Evolutionary conservation across 2,797 vertebrate genomes (phyloP), one percentile per base, ranked within the genome.

Genomic region (Danio tinwini): DNA sequence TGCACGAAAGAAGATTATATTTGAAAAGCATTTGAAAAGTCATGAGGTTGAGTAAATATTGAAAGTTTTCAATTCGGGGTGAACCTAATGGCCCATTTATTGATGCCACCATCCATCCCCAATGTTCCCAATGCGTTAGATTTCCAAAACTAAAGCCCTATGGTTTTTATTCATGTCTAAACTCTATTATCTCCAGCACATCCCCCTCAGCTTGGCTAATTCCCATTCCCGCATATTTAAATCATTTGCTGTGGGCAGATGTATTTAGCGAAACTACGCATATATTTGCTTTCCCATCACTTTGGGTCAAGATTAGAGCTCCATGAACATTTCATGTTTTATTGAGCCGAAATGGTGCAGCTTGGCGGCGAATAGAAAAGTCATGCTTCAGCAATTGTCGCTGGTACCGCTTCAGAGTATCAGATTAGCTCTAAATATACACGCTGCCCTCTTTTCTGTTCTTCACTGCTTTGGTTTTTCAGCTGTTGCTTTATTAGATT

Each of bases 401-500:
- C 17, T 50, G 70, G 37, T 40, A 61, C 7, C 62, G 21, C 7
- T 21, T 6, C 42, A 72, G 17, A 39, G 47, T 50, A 62, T 82
- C 62, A 29, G 63, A 70, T 58, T 68, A 49, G 40, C 55, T 71
- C 67, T 76, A 76, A 76, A 80, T 72, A 76, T 65, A 80, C 49
- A 58, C 39, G 29, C 50, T 56, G 70, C 14, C 61, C 56, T 72
- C 45, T 56, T 58, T 58, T 64, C 7, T 63, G 29, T 55, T 44
- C 72, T 62, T 71, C 5, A 1, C 11, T 11, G 45, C 58, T 63
- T 62, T 53, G 29, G 55, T 64, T 29, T 29, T 71, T 64, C 80
- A 76, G 55, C 68, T 72, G 69, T 58, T 16, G 53, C 71, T 68
- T 76, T 80, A 82, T 84, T 80, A 80, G 76, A 80, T 84, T 80